Percentiles rank a stretch among this genome's conserved stretches.
phyloP scores from a whole-genome alignment of 2,888 invertebrate genomes.

The Nineta flava region DNA sequence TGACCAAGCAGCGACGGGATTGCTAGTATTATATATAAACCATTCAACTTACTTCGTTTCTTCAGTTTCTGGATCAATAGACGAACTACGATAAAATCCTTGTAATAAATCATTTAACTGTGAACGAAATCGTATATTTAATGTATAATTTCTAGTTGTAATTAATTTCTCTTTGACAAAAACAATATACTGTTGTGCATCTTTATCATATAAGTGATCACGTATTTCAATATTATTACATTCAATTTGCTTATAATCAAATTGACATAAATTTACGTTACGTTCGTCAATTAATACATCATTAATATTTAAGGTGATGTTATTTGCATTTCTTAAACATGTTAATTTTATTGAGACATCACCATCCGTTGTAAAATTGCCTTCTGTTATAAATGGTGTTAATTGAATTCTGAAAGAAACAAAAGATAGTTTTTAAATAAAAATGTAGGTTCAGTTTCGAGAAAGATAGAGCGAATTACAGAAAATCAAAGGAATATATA shows the following conservation, averaged over 20 bases:
- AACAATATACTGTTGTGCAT: conserved; percentile 25
- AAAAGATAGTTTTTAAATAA: background rate
- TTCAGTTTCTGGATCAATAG: conserved; percentile 19
- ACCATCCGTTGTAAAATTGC: conserved; percentile 29
- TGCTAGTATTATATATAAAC: too few species aligned
- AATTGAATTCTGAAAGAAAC: conserved; percentile 21
- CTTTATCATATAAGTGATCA: conserved; percentile 19
- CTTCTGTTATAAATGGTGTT: conserved; percentile 25
- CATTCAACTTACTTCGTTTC: conserved; percentile 3
- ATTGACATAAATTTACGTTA: conserved; percentile 19
- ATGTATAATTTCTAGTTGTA: conserved; percentile 24
- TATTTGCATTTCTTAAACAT: conserved; percentile 24
- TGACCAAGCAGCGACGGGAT: too few species aligned
- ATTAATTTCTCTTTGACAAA: conserved; percentile 22
- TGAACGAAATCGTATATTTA: conserved; percentile 35
- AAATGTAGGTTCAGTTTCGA: too few species aligned
- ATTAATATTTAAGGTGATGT: conserved; percentile 28
- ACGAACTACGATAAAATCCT: conserved; percentile 40
- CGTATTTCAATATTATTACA: conserved; percentile 21
- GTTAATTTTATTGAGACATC: conserved; percentile 26
- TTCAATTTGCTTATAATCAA: conserved; percentile 15
- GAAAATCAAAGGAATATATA: too few species aligned
- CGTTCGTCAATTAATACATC: conserved; percentile 26
- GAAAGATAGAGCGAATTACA: too few species aligned
- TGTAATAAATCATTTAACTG: conserved; percentile 35